Conservation (phyloP, 2,113 vertebrate species). For the Stomatorhinus ivindoensis region DNA sequence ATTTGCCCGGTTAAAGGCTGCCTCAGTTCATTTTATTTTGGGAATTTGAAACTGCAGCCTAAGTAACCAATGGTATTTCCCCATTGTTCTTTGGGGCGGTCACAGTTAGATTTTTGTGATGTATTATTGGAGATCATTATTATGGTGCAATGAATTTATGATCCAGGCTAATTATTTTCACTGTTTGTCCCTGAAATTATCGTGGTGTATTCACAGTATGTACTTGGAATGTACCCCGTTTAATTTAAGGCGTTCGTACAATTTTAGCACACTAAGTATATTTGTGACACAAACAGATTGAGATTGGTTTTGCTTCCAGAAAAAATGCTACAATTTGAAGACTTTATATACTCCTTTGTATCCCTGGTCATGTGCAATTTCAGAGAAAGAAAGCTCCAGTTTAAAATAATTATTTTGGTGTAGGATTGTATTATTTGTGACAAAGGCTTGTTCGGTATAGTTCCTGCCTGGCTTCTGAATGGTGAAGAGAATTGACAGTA, state of each 20-base stretch:
- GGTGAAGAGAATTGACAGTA: not conserved
- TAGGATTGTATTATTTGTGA: not conserved
- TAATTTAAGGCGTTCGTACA: not conserved
- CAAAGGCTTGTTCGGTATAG: not conserved
- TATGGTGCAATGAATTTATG: not conserved
- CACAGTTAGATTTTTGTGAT: not conserved
- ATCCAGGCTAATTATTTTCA: not conserved
- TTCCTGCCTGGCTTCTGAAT: not conserved
- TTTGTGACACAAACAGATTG: not conserved
- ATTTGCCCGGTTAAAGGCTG: not conserved
- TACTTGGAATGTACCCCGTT: not conserved
- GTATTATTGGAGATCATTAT: not conserved
- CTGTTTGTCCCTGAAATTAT: not conserved
- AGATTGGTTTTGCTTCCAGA: not conserved
- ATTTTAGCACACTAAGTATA: not conserved
- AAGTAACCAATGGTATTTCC: not conserved
- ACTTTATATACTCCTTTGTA: not conserved
- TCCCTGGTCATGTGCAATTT: not conserved
- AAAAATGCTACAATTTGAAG: not conserved
- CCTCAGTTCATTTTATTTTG: not conserved
- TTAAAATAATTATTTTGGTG: constrained; percentile 1
- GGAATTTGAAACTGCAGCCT: not conserved
- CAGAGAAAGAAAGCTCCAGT: not conserved
- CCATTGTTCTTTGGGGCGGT: not conserved
- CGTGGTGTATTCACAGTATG: not conserved